Evolutionary conservation across 2,888 invertebrate genomes (phyloP).

Genomic region (Coremacera marginata): DNA sequence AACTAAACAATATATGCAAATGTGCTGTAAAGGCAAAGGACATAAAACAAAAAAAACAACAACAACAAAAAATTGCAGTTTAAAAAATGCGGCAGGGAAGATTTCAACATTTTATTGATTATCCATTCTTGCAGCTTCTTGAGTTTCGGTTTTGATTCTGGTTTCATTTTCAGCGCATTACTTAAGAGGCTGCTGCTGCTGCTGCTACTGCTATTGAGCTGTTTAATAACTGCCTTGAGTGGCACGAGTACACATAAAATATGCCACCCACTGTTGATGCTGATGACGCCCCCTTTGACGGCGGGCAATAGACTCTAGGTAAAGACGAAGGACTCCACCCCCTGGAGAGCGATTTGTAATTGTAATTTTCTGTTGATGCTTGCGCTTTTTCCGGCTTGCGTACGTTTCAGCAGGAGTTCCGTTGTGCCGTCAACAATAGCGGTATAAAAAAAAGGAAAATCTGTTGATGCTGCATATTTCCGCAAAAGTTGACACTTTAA

Average conservation of each 20-base stretch:
- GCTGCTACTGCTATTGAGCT: constrained; percentile 16
- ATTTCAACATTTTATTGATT: constrained; percentile 41
- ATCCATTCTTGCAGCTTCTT: constrained; percentile 21
- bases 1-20: constrained; percentile 41
- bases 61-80: background rate
- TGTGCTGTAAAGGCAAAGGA: constrained; percentile 1
- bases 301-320: background rate
- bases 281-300: background rate
- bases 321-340: constrained; percentile 43
- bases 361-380: constrained; percentile 58
- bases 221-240: constrained; percentile 34
- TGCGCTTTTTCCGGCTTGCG: constrained; percentile 57
- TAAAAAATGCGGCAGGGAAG: background rate
- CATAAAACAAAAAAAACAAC: background rate
- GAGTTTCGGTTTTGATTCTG: constrained; percentile 13
- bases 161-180: constrained; percentile 8
- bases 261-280: constrained; percentile 41
- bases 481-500: constrained; percentile 37
- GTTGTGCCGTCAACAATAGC: background rate
- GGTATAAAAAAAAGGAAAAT: constrained; percentile 8
- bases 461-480: constrained; percentile 41
- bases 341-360: constrained; percentile 66
- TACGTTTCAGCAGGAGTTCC: constrained; percentile 15
- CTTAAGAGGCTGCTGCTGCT: background rate
- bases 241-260: constrained; percentile 35